Evolutionary conservation across 2,888 invertebrate genomes (phyloP).

Genomic region (Oscheius sp.): DNA sequence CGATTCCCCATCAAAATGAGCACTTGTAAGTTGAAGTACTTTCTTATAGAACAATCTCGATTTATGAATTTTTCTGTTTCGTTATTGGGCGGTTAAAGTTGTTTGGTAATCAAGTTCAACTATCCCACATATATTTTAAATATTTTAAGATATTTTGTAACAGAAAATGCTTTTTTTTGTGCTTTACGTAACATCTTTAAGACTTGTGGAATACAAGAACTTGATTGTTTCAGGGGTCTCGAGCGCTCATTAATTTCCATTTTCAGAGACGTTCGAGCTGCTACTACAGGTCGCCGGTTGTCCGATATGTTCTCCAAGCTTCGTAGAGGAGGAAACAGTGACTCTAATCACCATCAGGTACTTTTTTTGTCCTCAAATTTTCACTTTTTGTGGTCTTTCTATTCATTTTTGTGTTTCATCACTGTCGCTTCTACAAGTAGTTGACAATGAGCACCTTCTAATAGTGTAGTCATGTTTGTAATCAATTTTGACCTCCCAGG

Average conservation of each 20-base stretch:
- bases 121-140: not conserved
- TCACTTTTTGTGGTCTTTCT: not conserved
- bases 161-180: not conserved
- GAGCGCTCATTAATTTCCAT: no score
- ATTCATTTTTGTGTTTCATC: slow-evolving; percentile 7
- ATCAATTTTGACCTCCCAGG: no score
- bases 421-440: slow-evolving; percentile 4
- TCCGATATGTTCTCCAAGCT: slow-evolving; percentile 67
- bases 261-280: slow-evolving; percentile 35
- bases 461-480: no score
- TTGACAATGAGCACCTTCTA: no score
- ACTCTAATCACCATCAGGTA: slow-evolving; percentile 52
- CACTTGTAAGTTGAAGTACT: slow-evolving; percentile 16
- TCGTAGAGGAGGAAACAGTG: slow-evolving; percentile 43
- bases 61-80: no score
- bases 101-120: no score
- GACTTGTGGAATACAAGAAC: no score
- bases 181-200: no score
- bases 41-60: no score
- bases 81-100: no score
- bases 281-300: slow-evolving; percentile 55
- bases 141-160: not conserved
- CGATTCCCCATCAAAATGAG: slow-evolving; percentile 40
- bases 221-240: no score
- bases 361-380: not conserved